Evolutionary conservation across 2,888 invertebrate genomes (phyloP).

Genomic region (Amphipyra berbera): DNA sequence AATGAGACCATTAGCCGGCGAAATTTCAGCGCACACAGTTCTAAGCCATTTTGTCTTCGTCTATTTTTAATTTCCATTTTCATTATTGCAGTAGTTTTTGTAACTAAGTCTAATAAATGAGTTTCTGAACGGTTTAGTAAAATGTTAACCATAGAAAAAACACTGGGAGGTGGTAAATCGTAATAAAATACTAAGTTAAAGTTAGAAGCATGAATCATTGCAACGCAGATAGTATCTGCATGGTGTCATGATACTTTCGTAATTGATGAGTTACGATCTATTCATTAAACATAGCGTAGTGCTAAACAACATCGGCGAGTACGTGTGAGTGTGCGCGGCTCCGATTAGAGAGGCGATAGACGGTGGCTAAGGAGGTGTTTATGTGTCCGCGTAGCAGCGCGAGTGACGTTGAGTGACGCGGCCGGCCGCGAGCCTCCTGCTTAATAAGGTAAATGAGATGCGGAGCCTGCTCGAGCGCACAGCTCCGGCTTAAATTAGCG

Average conservation of each 20-base stretch:
- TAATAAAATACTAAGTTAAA: constrained; percentile 8
- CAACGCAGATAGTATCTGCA: constrained; percentile 9
- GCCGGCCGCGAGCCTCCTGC: constrained; percentile 72
- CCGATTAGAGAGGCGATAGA: constrained; percentile 72
- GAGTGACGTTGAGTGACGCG: constrained; percentile 85
- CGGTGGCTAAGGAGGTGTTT: constrained; percentile 79
- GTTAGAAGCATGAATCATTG: constrained; percentile 11
- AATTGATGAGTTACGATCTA: constrained; percentile 41
- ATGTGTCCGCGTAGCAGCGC: constrained; percentile 68
- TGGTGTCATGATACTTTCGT: constrained; percentile 31
- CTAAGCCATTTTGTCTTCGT: constrained; percentile 27
- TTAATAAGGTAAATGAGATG: constrained; percentile 87
- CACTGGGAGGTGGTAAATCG: not conserved
- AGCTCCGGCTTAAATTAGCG: constrained; percentile 75
- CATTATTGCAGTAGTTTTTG: constrained; percentile 9
- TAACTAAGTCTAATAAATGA: not conserved
- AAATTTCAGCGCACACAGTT: constrained; percentile 67
- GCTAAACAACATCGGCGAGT: constrained; percentile 25
- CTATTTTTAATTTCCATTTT: constrained; percentile 18
- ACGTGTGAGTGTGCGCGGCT: constrained; percentile 49
- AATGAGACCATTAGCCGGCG: constrained; percentile 74
- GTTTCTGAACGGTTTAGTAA: constrained; percentile 3
- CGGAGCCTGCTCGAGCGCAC: constrained; percentile 65
- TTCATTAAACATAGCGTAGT: constrained; percentile 37
- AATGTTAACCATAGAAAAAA: constrained; percentile 10